Evolutionary conservation across 1,140 invertebrate species (phyloP), one percentile per base, ranked within the genome.

Genomic region (Bacillus rossius): DNA sequence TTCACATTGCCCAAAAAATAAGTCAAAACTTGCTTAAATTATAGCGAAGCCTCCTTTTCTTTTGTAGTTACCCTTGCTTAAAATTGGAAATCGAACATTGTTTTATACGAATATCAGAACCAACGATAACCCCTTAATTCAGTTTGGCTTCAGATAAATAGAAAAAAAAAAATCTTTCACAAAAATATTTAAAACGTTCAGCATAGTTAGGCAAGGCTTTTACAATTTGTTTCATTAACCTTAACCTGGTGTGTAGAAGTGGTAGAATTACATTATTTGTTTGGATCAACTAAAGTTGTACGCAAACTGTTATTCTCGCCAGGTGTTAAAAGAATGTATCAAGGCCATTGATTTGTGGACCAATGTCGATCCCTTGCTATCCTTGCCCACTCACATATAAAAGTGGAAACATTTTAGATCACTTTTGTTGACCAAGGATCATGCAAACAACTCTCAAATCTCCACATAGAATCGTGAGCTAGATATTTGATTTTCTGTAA

Each of bases 191-290:
- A n/a, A n/a, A 54, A 57, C 65, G 66, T 40, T 61, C 26, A 1
- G 63, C 56, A 38, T 61, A 38, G 60, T 68, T 68, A 41, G 61
- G 38, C 8, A 71, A 43, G 16, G 64, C 65, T 49, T 71, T 71
- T 3, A 69, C 62, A 59, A 70, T 67, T 54, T 70, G 65, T 55
- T 70, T 71, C 55, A 69, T 70, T 1, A 69, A 47, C 8, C 65
- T 64, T 19, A 71, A 51, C 57, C 69, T 72, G 13, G 70, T 69
- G 48, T 70, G n/a, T n/a, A n/a, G n/a, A 8, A 70, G 55, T 45
- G 68, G 64, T 51, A 64, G 64, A 54, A 67, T 25, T 22, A 52
- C 3, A 52, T 34, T 2, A 17, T n/a, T 58, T 58, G 1, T 42
- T 10, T n/a, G 52, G 34, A 20, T 40, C 29, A 34, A 54, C 34